Base-by-base conservation (phyloP, 1,140 invertebrate genomes). In the Drosophila kikkawai region DNA sequence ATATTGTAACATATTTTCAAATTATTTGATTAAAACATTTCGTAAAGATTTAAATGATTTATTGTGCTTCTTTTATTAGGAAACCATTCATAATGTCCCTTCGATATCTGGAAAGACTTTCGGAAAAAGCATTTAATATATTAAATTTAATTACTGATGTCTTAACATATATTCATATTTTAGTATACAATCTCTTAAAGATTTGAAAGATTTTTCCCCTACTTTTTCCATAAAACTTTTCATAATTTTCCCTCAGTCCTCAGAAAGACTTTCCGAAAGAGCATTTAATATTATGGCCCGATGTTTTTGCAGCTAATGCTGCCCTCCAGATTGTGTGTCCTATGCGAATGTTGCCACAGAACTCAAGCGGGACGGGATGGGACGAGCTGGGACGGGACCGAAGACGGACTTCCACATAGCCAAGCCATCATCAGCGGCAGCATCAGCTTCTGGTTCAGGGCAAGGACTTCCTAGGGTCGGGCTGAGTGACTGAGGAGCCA, bases 361-460 rank as follows among this genome's bases (percentile, higher is more conserved):
- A 88, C 85, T 84, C 81, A 88, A 81, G 69, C 68, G 36, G 51
- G 53, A 88, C 50, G 80, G 71, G 68, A 80, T 73, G 34, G 80
- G 60, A 70, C 64, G 77, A 73, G 44, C n/a, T 70, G 80, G 76
- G 76, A 82, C 83, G 70, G 80, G 53, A 56, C 70, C 79, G 50
- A 68, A 70, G 80, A 68, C 75, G 48, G 75, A 68, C 51, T 36
- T 5, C 29, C 22, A 34, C 22, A 37, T 45, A 55, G 53, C 66
- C 51, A 37, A 26, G 36, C 17, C 56, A 22, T 36, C 64, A 67
- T 36, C 51, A 64, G 44, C 53, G 13, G 34, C 55, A 19, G 42
- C 64, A 66, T 34, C 56, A 67, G 64, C 67, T 71, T 50, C 67
- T 59, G 67, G 41, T 26, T 71, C 53, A 48, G 36, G 34, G 67